Evolutionary conservation across 2,888 invertebrate genomes (phyloP).

Genomic region (Cephus nigrinus): DNA sequence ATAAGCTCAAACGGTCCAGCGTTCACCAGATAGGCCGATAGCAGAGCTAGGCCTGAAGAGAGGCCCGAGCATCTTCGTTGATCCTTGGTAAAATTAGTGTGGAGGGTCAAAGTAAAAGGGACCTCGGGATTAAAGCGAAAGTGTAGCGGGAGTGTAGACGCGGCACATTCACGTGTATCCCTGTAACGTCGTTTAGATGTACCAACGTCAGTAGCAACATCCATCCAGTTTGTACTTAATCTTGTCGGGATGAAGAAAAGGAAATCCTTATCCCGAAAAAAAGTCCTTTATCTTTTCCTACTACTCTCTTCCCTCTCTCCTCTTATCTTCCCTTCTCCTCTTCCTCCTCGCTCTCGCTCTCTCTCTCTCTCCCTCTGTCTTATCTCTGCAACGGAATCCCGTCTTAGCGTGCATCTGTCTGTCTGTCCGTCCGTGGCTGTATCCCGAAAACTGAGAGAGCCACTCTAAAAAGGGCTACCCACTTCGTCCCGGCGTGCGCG

Average conservation of each 20-base stretch:
- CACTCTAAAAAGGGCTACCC: background rate
- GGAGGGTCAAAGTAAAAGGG: background rate
- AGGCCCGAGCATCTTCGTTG: background rate
- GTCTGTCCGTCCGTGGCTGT: background rate
- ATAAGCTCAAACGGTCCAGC: background rate
- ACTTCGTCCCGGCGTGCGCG: background rate
- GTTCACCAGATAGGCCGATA: background rate
- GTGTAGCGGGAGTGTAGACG: background rate
- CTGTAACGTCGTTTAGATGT: background rate
- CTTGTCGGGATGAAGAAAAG: background rate
- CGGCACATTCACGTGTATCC: background rate
- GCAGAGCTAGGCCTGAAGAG: background rate
- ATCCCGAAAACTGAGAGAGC: background rate
- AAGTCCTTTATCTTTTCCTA: background rate
- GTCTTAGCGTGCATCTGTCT: constrained; percentile 8
- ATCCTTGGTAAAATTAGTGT: background rate
- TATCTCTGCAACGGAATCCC: constrained; percentile 22
- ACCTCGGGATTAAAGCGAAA: background rate
- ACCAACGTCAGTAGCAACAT: background rate
- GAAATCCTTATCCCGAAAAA: background rate
- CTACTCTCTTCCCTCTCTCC: background rate
- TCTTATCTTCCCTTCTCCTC: background rate
- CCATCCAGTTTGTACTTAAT: background rate
- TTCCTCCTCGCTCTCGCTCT: background rate
- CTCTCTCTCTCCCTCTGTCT: background rate